Evolutionary conservation across 2,888 invertebrate genomes (phyloP), one percentile per base, ranked within the genome.

Genomic region (Cerastis rubricosa): DNA sequence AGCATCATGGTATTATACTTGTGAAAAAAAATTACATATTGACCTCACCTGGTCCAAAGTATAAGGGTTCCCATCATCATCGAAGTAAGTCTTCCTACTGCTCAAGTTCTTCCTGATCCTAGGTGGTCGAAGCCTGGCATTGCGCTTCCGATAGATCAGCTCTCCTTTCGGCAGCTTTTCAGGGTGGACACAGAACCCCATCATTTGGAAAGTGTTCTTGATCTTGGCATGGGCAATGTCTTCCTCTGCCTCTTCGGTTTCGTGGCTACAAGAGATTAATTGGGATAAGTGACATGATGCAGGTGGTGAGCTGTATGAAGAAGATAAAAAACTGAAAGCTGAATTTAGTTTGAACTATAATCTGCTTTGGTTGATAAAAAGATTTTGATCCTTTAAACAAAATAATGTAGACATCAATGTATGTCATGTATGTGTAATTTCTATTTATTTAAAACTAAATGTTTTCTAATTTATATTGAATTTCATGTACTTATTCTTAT

Each of bases 111-210:
- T 93, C 87, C 94, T 95, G 72, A 94, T 92, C 57, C 96, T 92
- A 0, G 95, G 96, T 0, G 97, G 95, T 25, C 97, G 94, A 81
- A 98, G 96, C 81, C 97, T 96, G 3, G 97, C 97, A 78, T 97
- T 95, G 45, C 97, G 97, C 92, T 98, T 98, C 76, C 97, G 97
- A 89, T 97, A 98, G 63, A 97, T 97, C 14, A 98, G 97, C 84
- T 97, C 97, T 0, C 98, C 98, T 86, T 94, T 94, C 0, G 95
- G 94, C 80, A 95, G 90, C 8, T 94, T 91, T 0, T 93, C 91
- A 0, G 92, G 74, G 14, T 94, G 90, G 54, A 97, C 78, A 51
- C 91, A 91, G 76, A 97, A 97, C 0, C 98, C 98, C 97, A 98
- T 97, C 75, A 97, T 93, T 86, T 97, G 97, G 88, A 98, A 97